Base-by-base conservation (phyloP, 2,888 invertebrate genomes). In the Caprella mutica region DNA sequence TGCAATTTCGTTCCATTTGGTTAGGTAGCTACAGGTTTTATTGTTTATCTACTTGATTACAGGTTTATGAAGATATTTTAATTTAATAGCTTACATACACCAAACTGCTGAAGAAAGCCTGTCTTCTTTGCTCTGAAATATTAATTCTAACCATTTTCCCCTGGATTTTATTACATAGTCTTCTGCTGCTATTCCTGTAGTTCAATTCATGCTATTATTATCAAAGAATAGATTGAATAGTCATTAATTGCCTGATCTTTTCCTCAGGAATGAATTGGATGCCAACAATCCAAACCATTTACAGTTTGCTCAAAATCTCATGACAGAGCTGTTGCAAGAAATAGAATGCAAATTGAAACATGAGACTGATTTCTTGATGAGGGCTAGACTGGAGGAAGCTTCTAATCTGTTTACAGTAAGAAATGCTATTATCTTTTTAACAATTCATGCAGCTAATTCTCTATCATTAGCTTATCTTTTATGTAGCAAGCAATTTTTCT, bases 241-340 rank as follows among this genome's bases (percentile, higher is more conserved):
- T 9, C 21, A 43, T 43, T n/a, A 12, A 43, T 19, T 12, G 9
- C 9, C 17, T 12, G 9, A 43, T 19, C 8, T 48, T 23, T 26
- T 21, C 29, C 42, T 24, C 52, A 61, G 65, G 61, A 61, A 60
- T 50, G 65, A 82, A 46, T 72, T 84, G 26, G 82, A 84, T 68
- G 78, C 80, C 17, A 82, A 82, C 51, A 82, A 83, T 71, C 81
- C 81, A 1, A 78, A 79, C 65, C 80, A 82, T 70, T 82, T 83
- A 68, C 77, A 78, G 61, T 82, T 80, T 69, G 81, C 83, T 48
- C 72, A 77, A 5, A 77, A 76, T 65, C 72, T 85, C 57, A 76
- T 84, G 4, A 75, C 73, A 56, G 76, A 78, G 9, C 75, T 90
- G 65, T 80, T 88, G 24, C 80, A 80, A 65, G 85, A 88, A 75